These are phyloP conservation scores for Proisotoma minuta DNA, from an alignment of 2,888 invertebrate genomes.

Conservation along the genomic window DNA sequence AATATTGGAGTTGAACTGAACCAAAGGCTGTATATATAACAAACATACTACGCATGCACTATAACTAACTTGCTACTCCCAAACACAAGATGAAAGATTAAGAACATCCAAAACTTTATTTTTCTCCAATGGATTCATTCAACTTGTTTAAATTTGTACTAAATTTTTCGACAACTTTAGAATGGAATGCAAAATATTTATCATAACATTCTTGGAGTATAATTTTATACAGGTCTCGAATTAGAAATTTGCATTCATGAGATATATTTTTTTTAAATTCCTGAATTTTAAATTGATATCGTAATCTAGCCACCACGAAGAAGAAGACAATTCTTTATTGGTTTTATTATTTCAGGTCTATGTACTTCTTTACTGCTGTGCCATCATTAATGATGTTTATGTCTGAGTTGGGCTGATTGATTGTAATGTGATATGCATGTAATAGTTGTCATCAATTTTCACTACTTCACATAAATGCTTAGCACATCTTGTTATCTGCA, in stretches of 20 bases:
- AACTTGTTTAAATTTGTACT: too few relatives aligned
- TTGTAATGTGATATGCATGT: slow-evolving; percentile 5
- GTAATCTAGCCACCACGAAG: too few relatives aligned
- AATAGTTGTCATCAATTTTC: slow-evolving; percentile 6
- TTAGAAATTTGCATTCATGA: too few relatives aligned
- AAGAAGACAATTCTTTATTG: too few relatives aligned
- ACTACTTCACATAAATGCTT: too few relatives aligned
- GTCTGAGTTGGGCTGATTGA: background rate
- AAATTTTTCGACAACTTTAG: background rate
- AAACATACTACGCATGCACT: background rate
- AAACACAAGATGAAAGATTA: slow-evolving; percentile 1
- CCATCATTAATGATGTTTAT: background rate
- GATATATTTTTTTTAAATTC: too few relatives aligned
- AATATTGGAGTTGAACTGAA: too few relatives aligned
- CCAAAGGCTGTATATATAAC: too few relatives aligned
- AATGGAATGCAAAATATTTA: slow-evolving; percentile 2
- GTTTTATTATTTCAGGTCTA: too few relatives aligned
- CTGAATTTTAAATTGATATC: too few relatives aligned
- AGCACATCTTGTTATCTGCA: too few relatives aligned
- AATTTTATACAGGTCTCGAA: background rate
- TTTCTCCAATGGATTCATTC: background rate
- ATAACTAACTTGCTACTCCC: background rate
- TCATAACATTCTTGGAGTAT: background rate
- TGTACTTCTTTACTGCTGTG: too few relatives aligned
- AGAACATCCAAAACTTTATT: background rate